These are phyloP conservation scores for Aviceda subcristata DNA, from an alignment of 2,113 vertebrate genomes.

Conservation along the genomic window DNA sequence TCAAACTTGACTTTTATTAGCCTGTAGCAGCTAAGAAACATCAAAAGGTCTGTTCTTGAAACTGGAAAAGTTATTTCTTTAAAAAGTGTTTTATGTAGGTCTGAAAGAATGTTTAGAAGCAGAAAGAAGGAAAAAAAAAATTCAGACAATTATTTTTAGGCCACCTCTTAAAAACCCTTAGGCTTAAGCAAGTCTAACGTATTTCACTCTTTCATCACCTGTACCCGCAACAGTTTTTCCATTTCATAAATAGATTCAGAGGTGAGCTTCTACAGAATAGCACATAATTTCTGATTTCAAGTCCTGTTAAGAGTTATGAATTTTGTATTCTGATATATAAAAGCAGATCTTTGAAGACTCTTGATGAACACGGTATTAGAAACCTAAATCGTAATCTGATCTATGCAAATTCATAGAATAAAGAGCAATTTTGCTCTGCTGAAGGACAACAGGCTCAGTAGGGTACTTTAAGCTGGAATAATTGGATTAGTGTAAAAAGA, in stretches of 20 bases:
- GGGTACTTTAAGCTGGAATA: not conserved
- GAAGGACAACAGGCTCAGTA: not conserved
- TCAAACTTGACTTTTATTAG: not conserved
- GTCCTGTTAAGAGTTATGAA: not conserved
- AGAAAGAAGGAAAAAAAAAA: not conserved
- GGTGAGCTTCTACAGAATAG: not conserved
- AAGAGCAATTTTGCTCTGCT: not conserved
- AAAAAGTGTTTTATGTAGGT: not conserved
- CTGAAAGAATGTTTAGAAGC: not conserved
- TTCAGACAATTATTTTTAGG: not conserved
- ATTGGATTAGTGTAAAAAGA: slow-evolving; percentile 29
- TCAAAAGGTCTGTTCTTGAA: not conserved
- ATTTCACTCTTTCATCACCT: not conserved
- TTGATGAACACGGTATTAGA: not conserved
- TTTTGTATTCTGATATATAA: not conserved
- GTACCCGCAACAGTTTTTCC: not conserved
- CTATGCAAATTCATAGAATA: not conserved
- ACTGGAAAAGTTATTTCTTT: not conserved
- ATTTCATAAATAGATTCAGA: not conserved
- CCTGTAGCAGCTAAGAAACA: not conserved
- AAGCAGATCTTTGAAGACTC: not conserved
- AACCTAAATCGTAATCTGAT: not conserved
- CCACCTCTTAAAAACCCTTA: not conserved
- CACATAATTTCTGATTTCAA: not conserved
- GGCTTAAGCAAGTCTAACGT: not conserved